These are phyloP conservation scores for Poeciliopsis presidionis DNA, from an alignment of 2,797 vertebrate species.

Conservation along the genomic window DNA sequence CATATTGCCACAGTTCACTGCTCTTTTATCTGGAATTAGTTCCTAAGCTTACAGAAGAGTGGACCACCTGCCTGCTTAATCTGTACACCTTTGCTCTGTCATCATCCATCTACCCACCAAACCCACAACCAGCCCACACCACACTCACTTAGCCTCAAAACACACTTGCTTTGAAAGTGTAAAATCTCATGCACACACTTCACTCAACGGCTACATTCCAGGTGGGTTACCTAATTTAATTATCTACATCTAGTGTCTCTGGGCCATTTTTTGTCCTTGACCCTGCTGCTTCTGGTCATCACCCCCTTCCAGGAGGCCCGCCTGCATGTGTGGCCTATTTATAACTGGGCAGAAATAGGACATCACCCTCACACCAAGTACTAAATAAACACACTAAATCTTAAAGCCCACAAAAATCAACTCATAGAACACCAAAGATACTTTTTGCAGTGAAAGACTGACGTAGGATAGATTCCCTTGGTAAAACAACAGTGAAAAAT, in stretches of 20 bases:
- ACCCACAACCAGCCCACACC: constrained; percentile 44
- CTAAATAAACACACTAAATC: constrained; percentile 44
- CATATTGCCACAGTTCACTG: constrained; percentile 60
- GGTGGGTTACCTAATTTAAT: constrained; percentile 73
- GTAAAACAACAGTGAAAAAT: constrained; percentile 31
- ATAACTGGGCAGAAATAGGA: constrained; percentile 46
- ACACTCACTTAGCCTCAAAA: constrained; percentile 41
- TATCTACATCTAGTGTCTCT: constrained; percentile 61
- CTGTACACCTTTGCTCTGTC: constrained; percentile 62
- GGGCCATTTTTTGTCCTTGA: constrained; percentile 70
- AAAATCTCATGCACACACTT: constrained; percentile 35
- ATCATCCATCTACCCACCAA: constrained; percentile 59
- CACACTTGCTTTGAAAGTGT: constrained; percentile 29
- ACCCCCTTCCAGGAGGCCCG: constrained; percentile 41
- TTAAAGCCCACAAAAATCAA: constrained; percentile 48
- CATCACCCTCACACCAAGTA: constrained; percentile 35
- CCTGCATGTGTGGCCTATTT: constrained; percentile 60
- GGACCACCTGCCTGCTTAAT: constrained; percentile 51
- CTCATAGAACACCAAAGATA: constrained; percentile 23
- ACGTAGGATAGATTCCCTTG: constrained; percentile 18
- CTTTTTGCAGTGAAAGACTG: constrained; percentile 13
- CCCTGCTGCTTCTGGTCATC: constrained; percentile 53
- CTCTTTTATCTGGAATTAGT: constrained; percentile 73
- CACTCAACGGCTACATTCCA: constrained; percentile 71
- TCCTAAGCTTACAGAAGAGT: constrained; percentile 58